Evolutionary conservation across 2,888 invertebrate species (phyloP), one percentile per base, ranked within the genome.

Genomic region (Drosophila prolongata): DNA sequence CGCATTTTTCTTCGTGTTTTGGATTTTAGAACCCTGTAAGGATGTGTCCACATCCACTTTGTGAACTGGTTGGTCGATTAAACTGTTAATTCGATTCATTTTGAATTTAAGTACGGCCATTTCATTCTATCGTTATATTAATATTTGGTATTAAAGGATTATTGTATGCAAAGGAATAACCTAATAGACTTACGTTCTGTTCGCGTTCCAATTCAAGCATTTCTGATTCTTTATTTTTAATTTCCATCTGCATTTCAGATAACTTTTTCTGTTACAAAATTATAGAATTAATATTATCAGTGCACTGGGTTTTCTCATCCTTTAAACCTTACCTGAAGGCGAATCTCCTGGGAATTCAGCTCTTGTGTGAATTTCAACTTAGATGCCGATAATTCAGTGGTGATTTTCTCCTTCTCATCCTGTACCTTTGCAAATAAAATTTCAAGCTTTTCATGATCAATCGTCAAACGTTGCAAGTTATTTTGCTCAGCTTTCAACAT

Each of bases 21-120:
- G 30, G 30, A 8, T 6, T 30, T 30, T 30, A 30, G 30, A 30
- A 30, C 30, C 6, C 30, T 6, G 30, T 8, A 2, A 30, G 6
- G 30, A 30, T 30, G 30, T 30, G 2, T 6, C 6, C 30, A 30
- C 30, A 30, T 30, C 6, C 30, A 30, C 30, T 8, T 30, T 30
- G 30, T 30, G 8, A 6, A 30, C 16, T 8, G 49, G 49, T 13
- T 49, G 49, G 35, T 49, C 49, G 11, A 49, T 49, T 19, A 49
- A 6, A 13, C 35, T 35, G 2, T 35, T 35, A 19, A 49, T 49
- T 19, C 49, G 49, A 13, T 49, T 49, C 49, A 49, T 49, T 49
- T 49, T 49, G 8, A 49, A 49, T 16, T 49, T 16, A 0, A 49
- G 49, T 9, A 49, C 49, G 2, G 49, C 49, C 49, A 49, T 49